Evolutionary conservation across 2,113 vertebrate species (phyloP), one percentile per base, ranked within the genome.

Genomic region (Tachycineta bicolor): DNA sequence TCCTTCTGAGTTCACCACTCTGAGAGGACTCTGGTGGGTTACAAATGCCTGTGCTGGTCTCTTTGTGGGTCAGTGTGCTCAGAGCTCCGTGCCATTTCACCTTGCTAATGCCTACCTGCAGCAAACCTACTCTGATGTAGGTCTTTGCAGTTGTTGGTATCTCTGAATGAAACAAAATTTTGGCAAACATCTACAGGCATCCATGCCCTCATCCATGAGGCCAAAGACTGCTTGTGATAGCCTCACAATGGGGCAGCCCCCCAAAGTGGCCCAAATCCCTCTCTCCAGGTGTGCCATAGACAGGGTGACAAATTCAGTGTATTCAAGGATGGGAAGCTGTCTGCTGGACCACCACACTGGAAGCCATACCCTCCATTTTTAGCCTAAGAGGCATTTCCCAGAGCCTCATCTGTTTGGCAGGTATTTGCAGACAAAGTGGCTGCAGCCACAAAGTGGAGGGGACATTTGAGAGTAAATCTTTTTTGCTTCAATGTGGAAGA

Each of bases 11-110:
- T 56, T 78, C 4, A 5, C 26, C 26, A 13, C 37, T 68, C 52
- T 34, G 24, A 82, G 69, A n/a, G 11, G 26, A 59, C 5, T 14
- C 24, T 83, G 34, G 37, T 76, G 37, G 33, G 52, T 68, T 74
- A 64, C 1, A 3, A 52, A 77, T 0, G 1, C 55, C 23, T 60
- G 29, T 25, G 0, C 2, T 89, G 59, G 20, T 41, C n/a, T 77
- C 43, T 44, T 13, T 44, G 37, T 56, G 34, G 22, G n/a, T 47
- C 50, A 2, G 2, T 0, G 3, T 60, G 49, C 70, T 76, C 33
- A 47, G 49, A 56, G 23, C 53, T 82, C 33, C 5, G 60, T 31
- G 64, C 22, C 8, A 23, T 71, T 87, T 91, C 34, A 21, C 29
- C 31, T 88, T 80, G 24, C 19, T 41, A 31, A 31, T 25, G 22